phyloP scores from a whole-genome alignment of 2,797 vertebrate genomes.

The Epinephelus coioides region DNA sequence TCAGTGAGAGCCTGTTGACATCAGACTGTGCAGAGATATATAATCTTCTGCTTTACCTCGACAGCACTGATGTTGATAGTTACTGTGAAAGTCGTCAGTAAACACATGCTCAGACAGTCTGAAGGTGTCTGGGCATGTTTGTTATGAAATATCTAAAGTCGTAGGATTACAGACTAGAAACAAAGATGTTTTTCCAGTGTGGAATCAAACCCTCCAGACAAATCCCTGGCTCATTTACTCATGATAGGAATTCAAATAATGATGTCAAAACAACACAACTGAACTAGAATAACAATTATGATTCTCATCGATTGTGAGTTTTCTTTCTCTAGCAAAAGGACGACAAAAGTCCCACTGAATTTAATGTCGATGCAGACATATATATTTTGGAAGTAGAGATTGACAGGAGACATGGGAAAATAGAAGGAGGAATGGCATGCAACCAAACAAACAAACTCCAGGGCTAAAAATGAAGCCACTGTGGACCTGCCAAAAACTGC shows the following conservation, averaged over 20 bases:
- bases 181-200: conserved; percentile 33
- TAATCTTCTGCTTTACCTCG: conserved; percentile 48
- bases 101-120: conserved; percentile 31
- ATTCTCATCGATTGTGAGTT: conserved; percentile 3
- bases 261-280: conserved; percentile 14
- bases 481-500: no score
- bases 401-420: neutral
- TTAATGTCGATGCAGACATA: neutral
- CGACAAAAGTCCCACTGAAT: neutral
- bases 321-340: neutral
- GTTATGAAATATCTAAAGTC: conserved; percentile 46
- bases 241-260: neutral
- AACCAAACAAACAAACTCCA: neutral
- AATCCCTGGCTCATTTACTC: conserved; percentile 18
- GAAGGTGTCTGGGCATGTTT: conserved; percentile 66
- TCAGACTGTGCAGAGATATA: conserved; percentile 11
- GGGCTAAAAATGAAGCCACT: no score
- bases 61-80: conserved; percentile 17
- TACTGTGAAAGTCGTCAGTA: conserved; percentile 15
- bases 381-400: neutral
- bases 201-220: conserved; percentile 9
- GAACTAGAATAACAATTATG: neutral
- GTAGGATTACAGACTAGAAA: conserved; percentile 26
- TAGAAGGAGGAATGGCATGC: neutral
- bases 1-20: conserved; percentile 35